Evolutionary conservation across 2,113 vertebrate genomes (phyloP).

Genomic region (Mesembrinibis cayennensis): DNA sequence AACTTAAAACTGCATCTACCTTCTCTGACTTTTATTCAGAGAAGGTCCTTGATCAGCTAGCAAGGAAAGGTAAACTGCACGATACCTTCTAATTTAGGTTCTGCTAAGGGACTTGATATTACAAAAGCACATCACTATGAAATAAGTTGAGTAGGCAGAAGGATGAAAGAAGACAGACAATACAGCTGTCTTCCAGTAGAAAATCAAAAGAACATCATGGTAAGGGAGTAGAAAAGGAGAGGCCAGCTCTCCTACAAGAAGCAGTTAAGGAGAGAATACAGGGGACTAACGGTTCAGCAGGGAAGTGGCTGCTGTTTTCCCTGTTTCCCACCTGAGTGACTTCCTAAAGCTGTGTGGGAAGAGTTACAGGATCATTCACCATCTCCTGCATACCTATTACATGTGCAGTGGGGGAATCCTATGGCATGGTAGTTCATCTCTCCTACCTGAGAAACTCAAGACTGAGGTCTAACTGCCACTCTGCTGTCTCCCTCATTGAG

Average conservation of each 20-base stretch:
- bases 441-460: not conserved
- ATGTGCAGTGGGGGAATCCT: not conserved
- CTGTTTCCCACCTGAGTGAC: not conserved
- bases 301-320: not conserved
- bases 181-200: not conserved
- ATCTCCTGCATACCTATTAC: not conserved
- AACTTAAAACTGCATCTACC: not conserved
- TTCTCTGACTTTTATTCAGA: not conserved
- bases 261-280: not conserved
- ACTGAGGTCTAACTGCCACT: not conserved
- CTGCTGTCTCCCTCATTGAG: not conserved
- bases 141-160: not conserved
- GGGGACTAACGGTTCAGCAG: not conserved
- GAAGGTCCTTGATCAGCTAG: not conserved
- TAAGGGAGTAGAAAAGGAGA: not conserved
- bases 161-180: not conserved
- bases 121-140: fast-evolving
- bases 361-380: not conserved
- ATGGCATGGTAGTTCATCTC: not conserved
- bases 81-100: not conserved
- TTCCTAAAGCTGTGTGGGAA: not conserved
- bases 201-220: not conserved
- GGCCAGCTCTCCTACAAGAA: not conserved
- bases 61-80: not conserved
- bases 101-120: not conserved